Conservation (phyloP, 2,888 invertebrate genomes). For the Dynastes tityus region DNA sequence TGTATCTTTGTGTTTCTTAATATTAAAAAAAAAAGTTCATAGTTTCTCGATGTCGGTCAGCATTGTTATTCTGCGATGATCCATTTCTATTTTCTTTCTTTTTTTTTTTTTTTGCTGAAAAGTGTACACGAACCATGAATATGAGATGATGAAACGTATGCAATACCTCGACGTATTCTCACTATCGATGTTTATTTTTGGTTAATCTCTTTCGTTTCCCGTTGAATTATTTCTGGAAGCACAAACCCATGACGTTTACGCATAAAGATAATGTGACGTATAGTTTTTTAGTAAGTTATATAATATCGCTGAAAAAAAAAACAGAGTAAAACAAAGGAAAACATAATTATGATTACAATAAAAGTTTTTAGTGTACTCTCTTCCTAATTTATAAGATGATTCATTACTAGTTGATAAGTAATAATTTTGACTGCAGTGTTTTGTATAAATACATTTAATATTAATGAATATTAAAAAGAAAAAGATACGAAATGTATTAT, state of each 20-base stretch:
- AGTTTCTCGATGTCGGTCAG: not conserved
- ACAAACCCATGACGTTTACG: constrained; percentile 48
- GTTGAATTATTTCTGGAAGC: constrained; percentile 16
- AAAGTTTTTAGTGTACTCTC: constrained; percentile 47
- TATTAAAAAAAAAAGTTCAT: not conserved
- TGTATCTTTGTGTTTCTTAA: constrained; percentile 36
- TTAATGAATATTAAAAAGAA: constrained; percentile 12
- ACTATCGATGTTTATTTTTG: not conserved
- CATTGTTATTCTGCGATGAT: not conserved
- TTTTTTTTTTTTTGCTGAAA: not conserved
- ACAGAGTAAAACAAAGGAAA: constrained; percentile 5
- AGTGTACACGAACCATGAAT: constrained; percentile 3
- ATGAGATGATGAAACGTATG: constrained; percentile 8
- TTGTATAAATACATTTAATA: constrained; percentile 44
- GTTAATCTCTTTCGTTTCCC: not conserved
- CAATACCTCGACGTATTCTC: constrained; percentile 6
- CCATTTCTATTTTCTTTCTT: not conserved
- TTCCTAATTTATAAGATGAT: constrained; percentile 47
- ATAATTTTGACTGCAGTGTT: constrained; percentile 51
- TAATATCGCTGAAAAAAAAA: constrained; percentile 18
- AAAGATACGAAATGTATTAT: constrained; percentile 13
- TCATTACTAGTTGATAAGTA: constrained; percentile 49
- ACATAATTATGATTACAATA: constrained; percentile 21
- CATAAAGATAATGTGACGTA: constrained; percentile 51
- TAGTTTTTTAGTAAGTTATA: constrained; percentile 49